These are phyloP conservation scores for Limenitis camilla DNA, from an alignment of 2,888 invertebrate genomes.

Conservation along the genomic window DNA sequence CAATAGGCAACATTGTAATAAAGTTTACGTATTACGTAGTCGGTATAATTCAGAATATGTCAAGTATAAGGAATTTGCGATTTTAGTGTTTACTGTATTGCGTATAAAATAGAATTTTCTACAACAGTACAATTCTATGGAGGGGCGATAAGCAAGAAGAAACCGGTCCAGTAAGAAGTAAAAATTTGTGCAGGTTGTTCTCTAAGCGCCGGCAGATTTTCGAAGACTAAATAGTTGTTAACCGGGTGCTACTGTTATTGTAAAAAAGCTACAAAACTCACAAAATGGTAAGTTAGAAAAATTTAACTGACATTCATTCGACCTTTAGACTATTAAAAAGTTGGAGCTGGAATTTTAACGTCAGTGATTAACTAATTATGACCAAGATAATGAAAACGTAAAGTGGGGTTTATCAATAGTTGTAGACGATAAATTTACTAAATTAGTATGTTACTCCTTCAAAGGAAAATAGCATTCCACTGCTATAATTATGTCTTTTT, in stretches of 20 bases:
- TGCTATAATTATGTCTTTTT: slow-evolving; percentile 30
- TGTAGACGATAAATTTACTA: slow-evolving; percentile 11
- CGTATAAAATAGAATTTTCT: slow-evolving; percentile 3
- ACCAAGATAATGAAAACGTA: slow-evolving; percentile 9
- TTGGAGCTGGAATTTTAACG: slow-evolving; percentile 9
- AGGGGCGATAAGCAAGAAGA: neutral
- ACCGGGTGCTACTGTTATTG: neutral
- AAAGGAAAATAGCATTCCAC: neutral
- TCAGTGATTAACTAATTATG: neutral
- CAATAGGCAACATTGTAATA: too few species aligned
- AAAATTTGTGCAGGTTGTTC: neutral
- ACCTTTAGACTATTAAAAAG: slow-evolving; percentile 38
- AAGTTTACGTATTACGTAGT: too few species aligned
- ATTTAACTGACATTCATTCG: slow-evolving; percentile 57
- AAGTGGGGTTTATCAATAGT: slow-evolving; percentile 17
- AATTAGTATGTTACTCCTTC: slow-evolving; percentile 4
- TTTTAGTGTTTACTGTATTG: slow-evolving; percentile 4
- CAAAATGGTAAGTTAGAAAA: slow-evolving; percentile 45
- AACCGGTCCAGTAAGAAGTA: neutral
- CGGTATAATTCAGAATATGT: neutral
- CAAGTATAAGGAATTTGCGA: slow-evolving; percentile 1
- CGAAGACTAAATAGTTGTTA: neutral
- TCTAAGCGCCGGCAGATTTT: slow-evolving; percentile 1
- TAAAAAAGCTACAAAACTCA: neutral
- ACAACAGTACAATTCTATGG: neutral